These are phyloP conservation scores for Hiodon alosoides DNA, from an alignment of 2,113 vertebrate genomes.

Conservation along the genomic window DNA sequence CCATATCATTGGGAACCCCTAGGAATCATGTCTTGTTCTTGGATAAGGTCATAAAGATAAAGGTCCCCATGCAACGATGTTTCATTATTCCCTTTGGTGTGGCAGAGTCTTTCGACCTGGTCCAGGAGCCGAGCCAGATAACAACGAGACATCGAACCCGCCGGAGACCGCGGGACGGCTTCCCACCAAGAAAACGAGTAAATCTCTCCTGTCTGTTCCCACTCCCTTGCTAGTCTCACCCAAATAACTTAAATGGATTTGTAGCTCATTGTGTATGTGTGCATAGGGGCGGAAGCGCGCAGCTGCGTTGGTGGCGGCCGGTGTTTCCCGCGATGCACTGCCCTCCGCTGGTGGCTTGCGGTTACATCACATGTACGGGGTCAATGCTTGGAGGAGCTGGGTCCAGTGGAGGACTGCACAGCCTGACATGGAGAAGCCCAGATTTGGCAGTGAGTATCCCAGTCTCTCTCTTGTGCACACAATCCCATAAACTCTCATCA, in stretches of 20 bases:
- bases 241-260: neutral
- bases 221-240: neutral
- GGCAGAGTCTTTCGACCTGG: constrained; percentile 36
- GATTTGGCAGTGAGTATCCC: constrained; percentile 62
- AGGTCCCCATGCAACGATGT: no score
- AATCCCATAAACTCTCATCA: neutral
- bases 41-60: no score
- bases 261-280: neutral
- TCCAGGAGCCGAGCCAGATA: constrained; percentile 22
- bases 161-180: constrained; percentile 75
- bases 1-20: no score
- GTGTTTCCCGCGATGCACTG: constrained; percentile 59
- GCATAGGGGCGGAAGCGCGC: constrained; percentile 72
- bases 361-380: constrained; percentile 83
- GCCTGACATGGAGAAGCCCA: constrained; percentile 74
- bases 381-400: constrained; percentile 94
- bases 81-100: neutral
- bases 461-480: neutral
- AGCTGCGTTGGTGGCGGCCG: constrained; percentile 53
- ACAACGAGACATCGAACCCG: constrained; percentile 62
- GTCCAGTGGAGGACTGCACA: constrained; percentile 83
- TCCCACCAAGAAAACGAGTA: constrained; percentile 77
- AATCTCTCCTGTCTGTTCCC: constrained; percentile 49
- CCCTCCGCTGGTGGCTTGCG: constrained; percentile 65
- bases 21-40: no score